Conservation (phyloP, 2,888 invertebrate genomes). For the Vesta saturnalis region DNA sequence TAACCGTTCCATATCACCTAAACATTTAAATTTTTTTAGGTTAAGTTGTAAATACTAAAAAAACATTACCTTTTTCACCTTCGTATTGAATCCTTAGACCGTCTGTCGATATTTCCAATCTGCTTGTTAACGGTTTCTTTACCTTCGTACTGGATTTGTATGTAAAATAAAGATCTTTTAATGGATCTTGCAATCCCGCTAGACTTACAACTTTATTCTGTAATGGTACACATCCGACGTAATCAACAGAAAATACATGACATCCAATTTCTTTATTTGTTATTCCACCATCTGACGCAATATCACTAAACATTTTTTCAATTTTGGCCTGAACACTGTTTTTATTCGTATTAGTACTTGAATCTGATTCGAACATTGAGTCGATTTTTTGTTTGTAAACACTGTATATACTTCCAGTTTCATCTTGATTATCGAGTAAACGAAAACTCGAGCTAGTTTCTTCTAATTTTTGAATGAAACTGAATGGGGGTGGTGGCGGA, state of each 20-base stretch:
- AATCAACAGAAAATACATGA: slow-evolving; percentile 75
- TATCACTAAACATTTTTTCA: slow-evolving; percentile 84
- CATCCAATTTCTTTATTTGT: slow-evolving; percentile 62
- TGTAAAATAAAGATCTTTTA: slow-evolving; percentile 76
- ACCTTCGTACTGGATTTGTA: slow-evolving; percentile 67
- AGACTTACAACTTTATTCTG: slow-evolving; percentile 84
- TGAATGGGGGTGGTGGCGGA: slow-evolving; percentile 46
- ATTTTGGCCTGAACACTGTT: slow-evolving; percentile 88
- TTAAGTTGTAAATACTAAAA: neutral
- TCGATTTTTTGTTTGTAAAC: slow-evolving; percentile 87
- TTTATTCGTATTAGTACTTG: slow-evolving; percentile 63
- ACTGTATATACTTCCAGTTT: slow-evolving; percentile 65
- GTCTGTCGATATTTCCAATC: slow-evolving; percentile 73
- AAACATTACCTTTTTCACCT: slow-evolving; percentile 64
- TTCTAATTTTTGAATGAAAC: slow-evolving; percentile 27
- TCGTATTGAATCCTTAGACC: slow-evolving; percentile 80
- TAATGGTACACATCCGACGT: slow-evolving; percentile 82
- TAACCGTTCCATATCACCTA: slow-evolving; percentile 69
- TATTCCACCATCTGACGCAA: slow-evolving; percentile 67
- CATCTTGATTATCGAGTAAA: slow-evolving; percentile 52
- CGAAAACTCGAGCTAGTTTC: slow-evolving; percentile 55
- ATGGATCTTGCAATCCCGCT: slow-evolving; percentile 82
- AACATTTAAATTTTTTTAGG: slow-evolving; percentile 1
- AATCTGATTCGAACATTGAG: slow-evolving; percentile 74
- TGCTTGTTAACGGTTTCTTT: slow-evolving; percentile 67